Base-by-base conservation (phyloP, 2,888 invertebrate genomes). In the Acrobasis repandana region DNA sequence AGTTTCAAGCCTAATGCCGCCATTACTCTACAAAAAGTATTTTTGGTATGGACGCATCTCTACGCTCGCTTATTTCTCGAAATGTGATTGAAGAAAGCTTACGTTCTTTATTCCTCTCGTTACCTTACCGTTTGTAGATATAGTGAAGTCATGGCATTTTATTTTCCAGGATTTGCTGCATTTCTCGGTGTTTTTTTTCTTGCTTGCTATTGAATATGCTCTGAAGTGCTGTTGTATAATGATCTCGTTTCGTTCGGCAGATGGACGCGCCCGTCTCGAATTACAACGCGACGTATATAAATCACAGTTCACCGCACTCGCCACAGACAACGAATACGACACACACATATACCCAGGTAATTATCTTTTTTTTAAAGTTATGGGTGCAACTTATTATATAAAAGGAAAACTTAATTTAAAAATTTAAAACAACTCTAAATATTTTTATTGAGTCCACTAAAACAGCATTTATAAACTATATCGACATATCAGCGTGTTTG, bases 241-340 rank as follows among this genome's bases (percentile, higher is more conserved):
- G 63, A 68, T 65, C 59, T 61, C 65, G 67, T 46, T 52, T 66
- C 69, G 54, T 63, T 75, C 63, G 62, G 33, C 83, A 92, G 92
- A 72, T 90, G 83, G 91, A 92, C 75, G 81, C 82, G 33, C 90
- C 91, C 48, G 84, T 86, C 65, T 84, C 86, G 65, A 89, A 76
- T 72, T 92, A 91, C 78, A 91, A 79, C 72, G 75, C 88, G 67
- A 77, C 85, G 68, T 92, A 92, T 68, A 86, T 90, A 64, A 91
- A 91, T 72, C 91, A 92, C 79, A 87, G 80, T 74, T 88, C 90
- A 61, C 88, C 90, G 66, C 90, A 89, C 67, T 89, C 90, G 62
- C 88, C 88, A 50, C 90, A 90, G 69, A 81, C 89, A 65, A 88
- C 86, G 75, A 90, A 86, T 77, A 83, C 90, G 63, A 83, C 85